Evolutionary conservation across 2,113 vertebrate genomes (phyloP), one percentile per base, ranked within the genome.

Genomic region (Corythornis cristatus): DNA sequence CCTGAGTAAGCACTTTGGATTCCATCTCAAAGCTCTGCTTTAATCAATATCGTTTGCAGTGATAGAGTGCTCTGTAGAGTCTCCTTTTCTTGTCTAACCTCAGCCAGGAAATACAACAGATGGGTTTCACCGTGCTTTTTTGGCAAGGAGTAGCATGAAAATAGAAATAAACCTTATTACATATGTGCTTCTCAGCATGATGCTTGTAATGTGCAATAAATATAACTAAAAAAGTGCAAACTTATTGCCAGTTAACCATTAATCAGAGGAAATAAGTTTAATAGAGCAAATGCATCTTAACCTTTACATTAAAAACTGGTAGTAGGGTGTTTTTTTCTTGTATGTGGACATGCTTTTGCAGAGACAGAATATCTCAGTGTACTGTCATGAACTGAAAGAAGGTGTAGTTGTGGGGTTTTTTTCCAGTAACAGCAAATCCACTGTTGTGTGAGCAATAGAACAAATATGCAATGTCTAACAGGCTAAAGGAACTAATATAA

Each of bases 131-230:
- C 40, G 18, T 81, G 86, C 15, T 68, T 81, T 96, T 94, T 81
- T 96, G 95, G 95, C 95, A 93, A 86, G 62, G 66, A 93, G 16
- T 61, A 86, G 70, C 90, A 93, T 42, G 83, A 78, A 94, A 96
- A 86, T 94, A 90, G 95, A 96, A 93, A 86, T 93, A 68, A 94
- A 90, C 88, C 80, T 94, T 84, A 86, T 93, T 95, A 86, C 86
- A 90, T 92, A 92, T 83, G 83, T 94, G 88, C 88, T 78, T 83
- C 96, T 88, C 90, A 77, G 95, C 95, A 75, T 0, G 77, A n/a
- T 65, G 77, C 86, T 88, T 95, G 83, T 94, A 92, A 92, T 78
- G 73, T 92, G 80, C 88, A 95, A 84, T 93, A 95, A 94, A 86
- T 94, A 93, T 86, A 88, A 57, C 88, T 74, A 56, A 90, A 86